These are phyloP conservation scores for Anoplophora glabripennis DNA, from an alignment of 1,140 invertebrate genomes.

Conservation along the genomic window DNA sequence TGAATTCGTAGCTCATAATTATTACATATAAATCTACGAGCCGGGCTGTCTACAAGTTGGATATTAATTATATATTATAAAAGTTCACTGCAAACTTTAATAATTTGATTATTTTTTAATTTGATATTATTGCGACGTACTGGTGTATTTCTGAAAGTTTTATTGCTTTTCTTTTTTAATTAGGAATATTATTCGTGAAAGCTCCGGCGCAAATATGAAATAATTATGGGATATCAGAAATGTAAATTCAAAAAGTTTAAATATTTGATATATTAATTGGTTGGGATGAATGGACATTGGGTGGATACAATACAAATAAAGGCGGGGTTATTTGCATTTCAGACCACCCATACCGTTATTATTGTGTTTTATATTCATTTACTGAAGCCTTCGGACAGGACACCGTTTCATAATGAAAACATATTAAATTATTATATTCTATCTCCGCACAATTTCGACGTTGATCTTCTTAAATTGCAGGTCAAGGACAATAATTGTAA, in stretches of 20 bases:
- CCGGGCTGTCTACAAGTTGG: slow-evolving; percentile 27
- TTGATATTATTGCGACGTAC: slow-evolving; percentile 40
- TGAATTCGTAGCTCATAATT: slow-evolving; percentile 41
- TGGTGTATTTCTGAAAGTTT: slow-evolving; percentile 32
- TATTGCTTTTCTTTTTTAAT: slow-evolving; percentile 37
- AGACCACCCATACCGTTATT: slow-evolving; percentile 29
- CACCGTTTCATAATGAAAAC: slow-evolving; percentile 2
- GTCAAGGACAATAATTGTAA: no score
- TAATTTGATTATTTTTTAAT: slow-evolving; percentile 45
- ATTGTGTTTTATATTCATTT: slow-evolving; percentile 27
- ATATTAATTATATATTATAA: slow-evolving; percentile 44
- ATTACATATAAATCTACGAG: slow-evolving; percentile 41
- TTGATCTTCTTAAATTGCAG: no score
- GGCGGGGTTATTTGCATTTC: slow-evolving; percentile 33
- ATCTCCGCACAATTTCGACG: no score
- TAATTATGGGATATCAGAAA: slow-evolving; percentile 12
- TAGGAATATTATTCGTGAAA: slow-evolving; percentile 23
- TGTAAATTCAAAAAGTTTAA: slow-evolving; percentile 28
- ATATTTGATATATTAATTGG: slow-evolving; percentile 36
- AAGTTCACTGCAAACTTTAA: slow-evolving; percentile 41
- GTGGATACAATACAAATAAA: slow-evolving; percentile 35
- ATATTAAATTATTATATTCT: no score
- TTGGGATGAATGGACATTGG: slow-evolving; percentile 32
- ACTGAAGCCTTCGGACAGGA: slow-evolving; percentile 14
- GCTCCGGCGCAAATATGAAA: no score